Evolutionary conservation across 1,140 invertebrate genomes (phyloP).

Genomic region (Geopemphigus sp.): DNA sequence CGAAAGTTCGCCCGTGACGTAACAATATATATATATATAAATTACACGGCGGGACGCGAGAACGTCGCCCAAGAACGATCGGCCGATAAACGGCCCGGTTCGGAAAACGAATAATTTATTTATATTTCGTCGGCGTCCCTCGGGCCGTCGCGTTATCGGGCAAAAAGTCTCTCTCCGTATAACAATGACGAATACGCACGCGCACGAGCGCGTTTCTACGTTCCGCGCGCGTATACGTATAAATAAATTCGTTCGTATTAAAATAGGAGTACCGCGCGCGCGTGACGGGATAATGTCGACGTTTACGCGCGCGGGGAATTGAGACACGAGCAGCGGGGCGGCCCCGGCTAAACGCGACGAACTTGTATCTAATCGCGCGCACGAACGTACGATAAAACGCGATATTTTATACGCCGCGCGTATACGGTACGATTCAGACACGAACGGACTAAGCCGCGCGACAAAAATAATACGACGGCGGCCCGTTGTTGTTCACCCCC

Average conservation of each 20-base stretch:
- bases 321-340: not conserved
- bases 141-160: too few relatives aligned
- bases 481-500: not conserved
- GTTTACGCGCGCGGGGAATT: slow-evolving; percentile 1
- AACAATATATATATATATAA: too few relatives aligned
- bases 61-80: slow-evolving; percentile 11
- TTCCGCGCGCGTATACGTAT: too few relatives aligned
- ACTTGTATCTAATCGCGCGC: slow-evolving; percentile 8
- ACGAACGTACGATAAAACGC: too few relatives aligned
- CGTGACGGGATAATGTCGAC: too few relatives aligned
- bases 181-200: too few relatives aligned
- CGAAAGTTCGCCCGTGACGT: too few relatives aligned
- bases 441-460: slow-evolving; percentile 40
- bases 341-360: not conserved
- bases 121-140: not conserved
- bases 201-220: too few relatives aligned
- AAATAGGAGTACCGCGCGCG: too few relatives aligned
- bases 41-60: too few relatives aligned
- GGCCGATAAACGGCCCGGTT: slow-evolving; percentile 36
- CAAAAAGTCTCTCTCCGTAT: too few relatives aligned
- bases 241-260: too few relatives aligned
- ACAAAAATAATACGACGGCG: slow-evolving; percentile 36
- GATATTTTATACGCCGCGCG: not conserved
- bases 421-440: slow-evolving; percentile 32
- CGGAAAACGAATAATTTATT: slow-evolving; percentile 39